A percentile compares a stretch with the other conserved stretches of the same genome.
Conservation (phyloP, 2,797 vertebrate genomes). For the Falco biarmicus region DNA sequence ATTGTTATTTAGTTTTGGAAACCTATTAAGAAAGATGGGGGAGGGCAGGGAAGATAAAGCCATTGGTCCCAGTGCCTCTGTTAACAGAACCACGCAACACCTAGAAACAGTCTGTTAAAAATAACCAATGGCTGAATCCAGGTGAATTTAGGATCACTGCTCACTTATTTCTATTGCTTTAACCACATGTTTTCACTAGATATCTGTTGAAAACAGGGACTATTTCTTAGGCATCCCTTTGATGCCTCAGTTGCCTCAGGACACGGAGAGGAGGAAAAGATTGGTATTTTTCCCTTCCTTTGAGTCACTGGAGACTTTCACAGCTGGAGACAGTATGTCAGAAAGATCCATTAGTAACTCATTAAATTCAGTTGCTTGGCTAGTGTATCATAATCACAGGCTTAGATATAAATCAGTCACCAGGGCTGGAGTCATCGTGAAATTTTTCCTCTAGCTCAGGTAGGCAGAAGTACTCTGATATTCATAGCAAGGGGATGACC, state of each 20-base stretch:
- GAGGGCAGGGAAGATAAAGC: not conserved
- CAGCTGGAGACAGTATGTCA: slow-evolving; percentile 2
- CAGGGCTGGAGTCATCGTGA: not conserved
- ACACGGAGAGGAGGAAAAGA: not conserved
- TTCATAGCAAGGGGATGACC: not conserved
- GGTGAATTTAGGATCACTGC: not conserved
- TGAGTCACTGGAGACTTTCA: slow-evolving; percentile 32
- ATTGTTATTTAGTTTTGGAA: not conserved
- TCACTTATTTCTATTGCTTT: not conserved
- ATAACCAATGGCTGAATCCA: accelerated
- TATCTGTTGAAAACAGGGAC: not conserved
- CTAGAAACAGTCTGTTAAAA: not conserved
- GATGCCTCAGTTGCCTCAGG: not conserved
- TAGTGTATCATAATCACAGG: slow-evolving; percentile 30
- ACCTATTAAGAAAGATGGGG: not conserved
- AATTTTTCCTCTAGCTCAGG: slow-evolving; percentile 12
- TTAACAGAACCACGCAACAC: not conserved
- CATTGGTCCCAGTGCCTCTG: not conserved
- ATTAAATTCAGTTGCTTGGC: slow-evolving; percentile 8
- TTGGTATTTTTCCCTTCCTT: not conserved
- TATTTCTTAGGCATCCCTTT: not conserved
- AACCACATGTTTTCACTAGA: not conserved
- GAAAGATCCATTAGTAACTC: slow-evolving; percentile 35
- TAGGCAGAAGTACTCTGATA: not conserved
- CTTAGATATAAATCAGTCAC: slow-evolving; percentile 6